phyloP scores from a whole-genome alignment of 2,113 vertebrate species.

The Tretioscincus oriximinensis region DNA sequence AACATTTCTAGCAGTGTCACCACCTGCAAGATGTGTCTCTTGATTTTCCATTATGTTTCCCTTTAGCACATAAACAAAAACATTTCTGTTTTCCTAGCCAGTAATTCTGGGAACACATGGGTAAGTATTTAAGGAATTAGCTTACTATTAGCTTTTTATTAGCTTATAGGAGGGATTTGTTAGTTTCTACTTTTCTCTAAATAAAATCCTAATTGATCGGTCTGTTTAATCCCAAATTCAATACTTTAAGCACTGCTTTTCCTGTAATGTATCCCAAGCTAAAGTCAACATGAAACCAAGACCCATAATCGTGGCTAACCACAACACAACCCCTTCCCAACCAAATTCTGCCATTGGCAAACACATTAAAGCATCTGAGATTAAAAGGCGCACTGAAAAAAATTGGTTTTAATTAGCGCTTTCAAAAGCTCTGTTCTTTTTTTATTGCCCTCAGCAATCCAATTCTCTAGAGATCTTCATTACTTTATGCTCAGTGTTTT shows the following conservation, averaged over 20 bases:
- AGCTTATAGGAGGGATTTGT: not conserved
- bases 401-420: not conserved
- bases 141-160: not conserved
- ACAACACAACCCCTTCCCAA: not conserved
- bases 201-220: not conserved
- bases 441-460: fast-evolving
- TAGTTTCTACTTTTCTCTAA: not conserved
- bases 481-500: constrained; percentile 1
- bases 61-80: too few relatives aligned
- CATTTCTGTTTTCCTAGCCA: too few relatives aligned
- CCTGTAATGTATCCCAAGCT: not conserved
- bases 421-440: not conserved
- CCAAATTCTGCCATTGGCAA: constrained; percentile 14
- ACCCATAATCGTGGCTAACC: constrained; percentile 14
- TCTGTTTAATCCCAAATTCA: not conserved
- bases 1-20: too few relatives aligned
- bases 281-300: constrained; percentile 7
- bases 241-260: not conserved
- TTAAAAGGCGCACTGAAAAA: constrained; percentile 24
- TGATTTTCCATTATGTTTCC: too few relatives aligned
- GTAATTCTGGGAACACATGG: not conserved
- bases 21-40: too few relatives aligned
- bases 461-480: not conserved
- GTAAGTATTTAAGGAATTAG: too few relatives aligned
- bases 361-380: constrained; percentile 4